These are phyloP conservation scores for Epinephelus cyanopodus DNA, from an alignment of 2,113 vertebrate genomes.

Conservation along the genomic window DNA sequence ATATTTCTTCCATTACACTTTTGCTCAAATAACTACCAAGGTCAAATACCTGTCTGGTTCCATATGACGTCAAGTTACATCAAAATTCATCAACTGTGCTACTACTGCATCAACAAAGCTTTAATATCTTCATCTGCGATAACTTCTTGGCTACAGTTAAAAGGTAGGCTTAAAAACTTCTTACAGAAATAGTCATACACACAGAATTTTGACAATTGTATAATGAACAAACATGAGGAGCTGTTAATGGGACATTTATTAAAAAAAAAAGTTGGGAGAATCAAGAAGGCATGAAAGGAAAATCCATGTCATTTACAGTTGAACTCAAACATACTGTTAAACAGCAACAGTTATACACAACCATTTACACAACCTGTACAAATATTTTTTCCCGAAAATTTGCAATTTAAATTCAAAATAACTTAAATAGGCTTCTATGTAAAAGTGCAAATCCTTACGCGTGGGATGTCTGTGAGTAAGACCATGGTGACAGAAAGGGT, in stretches of 20 bases:
- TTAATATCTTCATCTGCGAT: background rate
- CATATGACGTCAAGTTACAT: too few relatives aligned
- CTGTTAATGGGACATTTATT: constrained; percentile 84
- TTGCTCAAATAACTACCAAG: too few relatives aligned
- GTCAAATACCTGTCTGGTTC: background rate
- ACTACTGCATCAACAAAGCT: background rate
- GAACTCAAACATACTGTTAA: constrained; percentile 77
- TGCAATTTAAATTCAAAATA: constrained; percentile 83
- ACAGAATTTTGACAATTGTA: background rate
- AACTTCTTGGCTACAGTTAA: background rate
- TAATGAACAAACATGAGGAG: constrained; percentile 6
- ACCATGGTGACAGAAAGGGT: constrained; percentile 61
- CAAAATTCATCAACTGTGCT: background rate
- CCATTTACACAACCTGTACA: constrained; percentile 88
- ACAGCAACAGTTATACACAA: constrained; percentile 86
- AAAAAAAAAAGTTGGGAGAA: constrained; percentile 63
- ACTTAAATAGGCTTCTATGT: constrained; percentile 87
- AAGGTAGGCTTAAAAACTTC: background rate
- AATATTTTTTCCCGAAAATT: constrained; percentile 74
- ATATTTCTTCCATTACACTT: background rate
- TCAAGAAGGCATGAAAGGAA: constrained; percentile 77
- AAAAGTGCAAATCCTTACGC: constrained; percentile 87
- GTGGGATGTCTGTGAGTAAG: constrained; percentile 75
- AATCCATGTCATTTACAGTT: constrained; percentile 80
- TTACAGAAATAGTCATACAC: background rate